Base-by-base conservation (phyloP, 2,113 vertebrate species). In the Loxodonta africana region DNA sequence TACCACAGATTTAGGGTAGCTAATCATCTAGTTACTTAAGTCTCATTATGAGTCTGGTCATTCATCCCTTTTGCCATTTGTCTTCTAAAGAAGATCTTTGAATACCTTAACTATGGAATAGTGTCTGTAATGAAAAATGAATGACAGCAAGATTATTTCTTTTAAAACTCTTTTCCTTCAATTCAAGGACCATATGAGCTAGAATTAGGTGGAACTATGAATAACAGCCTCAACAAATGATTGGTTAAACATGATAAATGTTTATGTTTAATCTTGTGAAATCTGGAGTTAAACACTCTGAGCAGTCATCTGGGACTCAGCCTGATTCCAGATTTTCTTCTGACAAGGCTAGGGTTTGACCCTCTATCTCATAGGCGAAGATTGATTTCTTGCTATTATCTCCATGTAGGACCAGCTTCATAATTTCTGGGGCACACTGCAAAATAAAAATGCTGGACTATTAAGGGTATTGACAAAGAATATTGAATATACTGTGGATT, bases 191-290 rank as follows among this genome's bases (percentile, higher is more conserved):
- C 76, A 26, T 62, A 46, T 67, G 46, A 82, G 11, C 88, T 77
- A 83, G 37, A 23, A 37, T 65, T 67, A 28, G 44, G 11, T 82
- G 30, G 4, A 25, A 10, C n/a, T 74, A 18, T 8, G 33, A 83
- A 26, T 65, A 94, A 25, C 80, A 80, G 11, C 25, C 21, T 80
- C 9, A 20, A 69, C 80, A 82, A 46, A 84, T 41, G 53, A 74
- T 77, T 83, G 81, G 53, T 97, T 90, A 90, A 95, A 62, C 73
- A 53, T 41, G 33, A 86, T 60, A 5, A 33, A 76, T 37, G 48
- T 78, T 84, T 88, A 83, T 80, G 90, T 94, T 51, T 95, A 57
- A 65, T 69, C 62, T 77, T 85, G 77, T 65, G 44, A 90, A 84
- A 76, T 77, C 63, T 65, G 71, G 46, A 44, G 71, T 46, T 90